Evolutionary conservation across 2,888 invertebrate species (phyloP), one percentile per base, ranked within the genome.

Genomic region (Leistus spinibarbis): DNA sequence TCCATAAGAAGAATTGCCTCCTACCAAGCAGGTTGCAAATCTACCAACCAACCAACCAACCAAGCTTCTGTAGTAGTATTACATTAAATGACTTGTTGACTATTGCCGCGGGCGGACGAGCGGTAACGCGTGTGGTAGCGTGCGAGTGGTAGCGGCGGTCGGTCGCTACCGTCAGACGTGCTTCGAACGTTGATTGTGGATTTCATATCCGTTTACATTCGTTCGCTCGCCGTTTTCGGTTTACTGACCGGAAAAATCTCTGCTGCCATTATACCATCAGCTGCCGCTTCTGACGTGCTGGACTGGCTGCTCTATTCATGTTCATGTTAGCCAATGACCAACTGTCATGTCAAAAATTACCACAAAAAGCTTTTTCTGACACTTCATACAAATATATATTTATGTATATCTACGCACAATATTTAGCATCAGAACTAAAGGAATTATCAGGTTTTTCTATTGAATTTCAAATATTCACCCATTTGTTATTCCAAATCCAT

Each of bases 181-280:
- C 57, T 20, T 40, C n/a, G 69, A 69, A 69, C 69, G 24, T 53
- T 69, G 69, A 69, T 69, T 69, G 40, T 66, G 56, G 65, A 65
- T 65, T 66, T 66, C 66, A 65, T 72, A 72, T 72, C 72, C 66
- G 65, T 17, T 24, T 53, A 56, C 27, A 65, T 71, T 71, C 27
- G 27, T 69, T 40, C 69, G 54, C 13, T 40, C 69, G 54, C 13
- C 57, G 57, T 13, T 57, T 57, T 57, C 4, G 20, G 53, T 54
- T 22, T 63, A 57, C 72, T 72, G 72, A 72, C 72, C 72, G 72
- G 72, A 72, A 72, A 65, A 72, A 72, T 72, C 57, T 65, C 56
- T 72, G 66, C 62, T 54, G 54, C 54, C 54, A 54, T 71, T 71
- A 71, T 64, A 53, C 63, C 24, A 60, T 19, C 20, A 40, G 40